Base-by-base conservation (phyloP, 2,113 vertebrate species). In the Gopherus evgoodei region DNA sequence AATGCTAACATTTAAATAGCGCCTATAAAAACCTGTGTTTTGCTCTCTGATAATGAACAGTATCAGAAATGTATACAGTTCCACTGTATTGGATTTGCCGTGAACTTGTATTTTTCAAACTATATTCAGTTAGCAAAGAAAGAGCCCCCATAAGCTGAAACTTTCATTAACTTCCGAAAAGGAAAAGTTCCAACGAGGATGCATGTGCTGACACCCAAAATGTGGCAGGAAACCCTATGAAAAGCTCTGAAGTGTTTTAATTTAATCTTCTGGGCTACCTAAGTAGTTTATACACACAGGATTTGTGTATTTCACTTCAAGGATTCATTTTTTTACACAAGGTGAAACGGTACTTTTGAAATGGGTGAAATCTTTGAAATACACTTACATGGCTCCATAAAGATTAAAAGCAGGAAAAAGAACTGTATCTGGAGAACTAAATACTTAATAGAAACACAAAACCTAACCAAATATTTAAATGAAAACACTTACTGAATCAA, bases 161-260 rank as follows among this genome's bases (percentile, higher is more conserved):
- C 5, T 79, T 84, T 4, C 21, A 88, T 13, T 44, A 54, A 25
- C 24, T 80, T 35, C 52, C 86, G 80, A 52, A 72, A 91, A 87
- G 11, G 13, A 50, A 50, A 50, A 50, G 49, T 57, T 3, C 38
- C 2, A 83, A 83, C 69, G 29, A 13, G 1, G 0, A 86, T 50
- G 76, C 93, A 84, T 42, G 2, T 54, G 42, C 31, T 8, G 16
- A 42, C 13, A 8, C 91, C 44, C 82, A 83, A 82, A 22, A 54
- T 72, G 31, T 90, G 86, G 57, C 49, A 86, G 59, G 31, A 81
- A 89, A 50, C 59, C 81, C 22, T 0, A 22, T 80, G n/a, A 42
- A 31, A 88, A 89, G 5, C 50, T 93, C 42, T 87, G 53, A 91
- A 92, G 89, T 57, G 47, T 65, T 22, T 81, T 11, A 93, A 54